Evolutionary conservation across 1,140 invertebrate genomes (phyloP).

Genomic region (Pseudomyrmex dendroicus): DNA sequence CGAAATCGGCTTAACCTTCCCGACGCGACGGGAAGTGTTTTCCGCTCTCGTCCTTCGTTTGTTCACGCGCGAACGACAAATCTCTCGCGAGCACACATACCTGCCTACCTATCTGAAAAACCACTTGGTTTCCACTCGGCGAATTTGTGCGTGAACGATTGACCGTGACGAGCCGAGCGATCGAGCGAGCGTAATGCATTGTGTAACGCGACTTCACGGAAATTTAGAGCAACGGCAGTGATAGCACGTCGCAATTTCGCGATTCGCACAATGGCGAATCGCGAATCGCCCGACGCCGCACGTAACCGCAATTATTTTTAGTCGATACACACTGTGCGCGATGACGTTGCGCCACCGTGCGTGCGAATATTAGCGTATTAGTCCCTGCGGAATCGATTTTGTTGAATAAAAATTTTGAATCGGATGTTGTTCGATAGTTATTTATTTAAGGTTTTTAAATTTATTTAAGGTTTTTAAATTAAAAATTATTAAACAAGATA

Average conservation of each 20-base stretch:
- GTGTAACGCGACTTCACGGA: conserved; percentile 50
- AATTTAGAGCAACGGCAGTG: conserved; percentile 57
- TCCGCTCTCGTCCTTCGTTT: conserved; percentile 50
- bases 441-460: neutral
- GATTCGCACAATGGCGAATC: conserved; percentile 34
- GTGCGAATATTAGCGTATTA: neutral
- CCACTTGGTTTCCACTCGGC: conserved; percentile 18
- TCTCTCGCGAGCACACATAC: neutral
- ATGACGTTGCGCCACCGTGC: neutral
- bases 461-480: no score
- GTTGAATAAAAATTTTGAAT: neutral
- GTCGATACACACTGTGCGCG: conserved; percentile 30
- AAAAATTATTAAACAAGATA: no score
- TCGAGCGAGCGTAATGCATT: neutral
- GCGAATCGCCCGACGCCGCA: neutral
- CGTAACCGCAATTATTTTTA: conserved; percentile 53
- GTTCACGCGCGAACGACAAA: conserved; percentile 21
- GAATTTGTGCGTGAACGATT: conserved; percentile 78
- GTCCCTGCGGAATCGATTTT: neutral
- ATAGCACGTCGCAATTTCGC: neutral
- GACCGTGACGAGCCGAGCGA: conserved; percentile 3
- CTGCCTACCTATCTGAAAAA: conserved; percentile 41
- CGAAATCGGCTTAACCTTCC: conserved; percentile 29
- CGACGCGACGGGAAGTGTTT: conserved; percentile 20
- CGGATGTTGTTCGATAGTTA: neutral